Percentiles rank a stretch among this genome's conserved stretches.
phyloP scores from a whole-genome alignment of 2,113 vertebrate genomes.

The Festucalex cinctus region DNA sequence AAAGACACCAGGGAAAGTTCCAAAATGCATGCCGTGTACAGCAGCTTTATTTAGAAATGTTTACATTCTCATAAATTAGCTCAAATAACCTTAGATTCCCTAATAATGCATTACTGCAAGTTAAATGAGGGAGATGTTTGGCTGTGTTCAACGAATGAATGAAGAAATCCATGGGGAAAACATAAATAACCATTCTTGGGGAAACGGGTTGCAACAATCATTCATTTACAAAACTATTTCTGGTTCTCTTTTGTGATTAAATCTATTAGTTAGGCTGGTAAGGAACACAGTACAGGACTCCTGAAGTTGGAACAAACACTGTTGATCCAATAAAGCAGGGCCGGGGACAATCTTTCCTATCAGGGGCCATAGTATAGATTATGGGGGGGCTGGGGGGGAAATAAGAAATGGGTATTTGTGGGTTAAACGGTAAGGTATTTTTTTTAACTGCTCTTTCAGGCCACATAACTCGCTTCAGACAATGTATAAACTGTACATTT shows the following conservation, averaged over 20 bases:
- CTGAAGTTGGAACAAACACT: too few relatives aligned
- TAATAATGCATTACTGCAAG: conserved; percentile 67
- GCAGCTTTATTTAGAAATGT: conserved; percentile 78
- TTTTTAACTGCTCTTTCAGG: neutral
- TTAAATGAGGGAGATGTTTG: conserved; percentile 41
- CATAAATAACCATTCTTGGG: conserved; percentile 22
- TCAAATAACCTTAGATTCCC: conserved; percentile 52
- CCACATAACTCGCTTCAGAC: neutral
- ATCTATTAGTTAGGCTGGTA: neutral
- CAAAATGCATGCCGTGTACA: conserved; percentile 24
- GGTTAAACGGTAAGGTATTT: neutral
- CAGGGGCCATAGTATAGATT: neutral
- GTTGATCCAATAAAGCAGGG: neutral
- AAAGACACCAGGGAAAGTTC: too few relatives aligned
- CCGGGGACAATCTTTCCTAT: neutral
- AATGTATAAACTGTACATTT: neutral
- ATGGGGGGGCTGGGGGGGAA: too few relatives aligned
- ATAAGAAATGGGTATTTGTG: neutral
- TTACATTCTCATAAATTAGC: conserved; percentile 75
- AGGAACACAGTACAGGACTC: neutral
- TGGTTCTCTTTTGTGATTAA: neutral
- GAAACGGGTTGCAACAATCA: neutral
- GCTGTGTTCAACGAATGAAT: conserved; percentile 19
- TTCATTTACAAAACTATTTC: neutral
- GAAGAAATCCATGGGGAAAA: conserved; percentile 19